These are phyloP conservation scores for Nipponia nippon DNA, from an alignment of 2,113 vertebrate genomes.

Conservation along the genomic window DNA sequence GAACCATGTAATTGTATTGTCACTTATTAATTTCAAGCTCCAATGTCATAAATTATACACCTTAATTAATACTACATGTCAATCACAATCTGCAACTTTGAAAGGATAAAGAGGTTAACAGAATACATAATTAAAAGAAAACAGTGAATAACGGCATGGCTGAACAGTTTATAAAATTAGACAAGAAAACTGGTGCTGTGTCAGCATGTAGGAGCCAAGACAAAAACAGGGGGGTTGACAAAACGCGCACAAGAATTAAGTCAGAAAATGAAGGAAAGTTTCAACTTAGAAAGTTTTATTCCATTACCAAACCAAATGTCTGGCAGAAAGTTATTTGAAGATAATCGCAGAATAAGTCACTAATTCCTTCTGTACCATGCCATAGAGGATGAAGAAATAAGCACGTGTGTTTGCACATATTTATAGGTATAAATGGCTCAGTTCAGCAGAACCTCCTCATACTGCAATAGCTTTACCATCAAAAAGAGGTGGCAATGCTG, in stretches of 20 bases:
- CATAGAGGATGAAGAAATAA: background rate
- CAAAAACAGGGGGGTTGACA: background rate
- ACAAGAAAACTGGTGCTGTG: conserved; percentile 56
- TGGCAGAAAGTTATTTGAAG: background rate
- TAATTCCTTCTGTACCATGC: background rate
- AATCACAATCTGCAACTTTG: conserved; percentile 71
- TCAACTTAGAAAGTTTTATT: background rate
- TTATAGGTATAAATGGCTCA: background rate
- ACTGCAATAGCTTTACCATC: background rate
- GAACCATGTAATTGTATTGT: conserved; percentile 77
- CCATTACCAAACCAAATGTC: background rate
- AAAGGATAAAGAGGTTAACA: conserved; percentile 73
- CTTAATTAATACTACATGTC: conserved; percentile 77
- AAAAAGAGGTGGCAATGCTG: background rate
- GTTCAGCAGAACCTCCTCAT: background rate
- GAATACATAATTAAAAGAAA: conserved; percentile 76
- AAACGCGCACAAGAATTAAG: background rate
- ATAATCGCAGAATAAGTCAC: background rate
- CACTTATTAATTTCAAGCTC: conserved; percentile 80
- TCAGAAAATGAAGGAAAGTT: background rate
- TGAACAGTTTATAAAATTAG: conserved; percentile 74
- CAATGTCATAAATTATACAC: conserved; percentile 77
- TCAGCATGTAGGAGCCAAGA: conserved; percentile 44
- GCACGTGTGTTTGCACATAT: background rate
- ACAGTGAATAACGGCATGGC: conserved; percentile 60